Evolutionary conservation across 2,797 vertebrate genomes (phyloP), one percentile per base, ranked within the genome.

Genomic region (Hozukius guyotensis): DNA sequence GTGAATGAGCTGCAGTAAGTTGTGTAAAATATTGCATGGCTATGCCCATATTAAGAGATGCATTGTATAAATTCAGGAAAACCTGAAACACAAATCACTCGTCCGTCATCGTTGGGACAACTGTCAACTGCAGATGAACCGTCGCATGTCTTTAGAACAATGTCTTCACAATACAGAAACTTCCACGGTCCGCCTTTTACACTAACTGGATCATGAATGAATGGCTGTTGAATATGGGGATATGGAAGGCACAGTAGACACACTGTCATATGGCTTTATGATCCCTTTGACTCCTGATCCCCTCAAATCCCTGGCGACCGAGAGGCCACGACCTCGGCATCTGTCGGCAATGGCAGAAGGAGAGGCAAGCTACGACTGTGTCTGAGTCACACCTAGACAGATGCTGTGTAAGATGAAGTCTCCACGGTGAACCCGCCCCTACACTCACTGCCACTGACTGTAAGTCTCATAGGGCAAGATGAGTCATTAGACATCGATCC

Each of bases 321-420:
- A 24, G 72, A 88, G 87, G 84, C 73, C 88, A 38, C 14, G 80
- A 91, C 90, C 90, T 38, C 75, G 24, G 82, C 93, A 92, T 93
- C 93, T 92, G 92, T 59, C 86, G 83, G 76, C 74, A 66, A 60
- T 22, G 38, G 75, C 81, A 86, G 83, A 84, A 82, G 67, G 70
- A 75, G 81, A 72, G 61, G 72, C 56, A 42, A 80, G 80, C 80
- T 32, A 46, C 2, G 25, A 70, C 76, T 57, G 68, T 57, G 68
- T 71, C 76, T 79, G 85, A 88, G 83, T 88, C 84, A 87, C 87
- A 88, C 89, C 87, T 88, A 90, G 74, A 91, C 90, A 92, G 91
- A 93, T 94, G 91, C 88, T 88, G 65, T 71, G 61, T 46, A 74
- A 82, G 87, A 85, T 78, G 64, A 75, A 75, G 78, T 75, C 81